Evolutionary conservation across 2,888 invertebrate species (phyloP).

Genomic region (Bedellia somnulentella): DNA sequence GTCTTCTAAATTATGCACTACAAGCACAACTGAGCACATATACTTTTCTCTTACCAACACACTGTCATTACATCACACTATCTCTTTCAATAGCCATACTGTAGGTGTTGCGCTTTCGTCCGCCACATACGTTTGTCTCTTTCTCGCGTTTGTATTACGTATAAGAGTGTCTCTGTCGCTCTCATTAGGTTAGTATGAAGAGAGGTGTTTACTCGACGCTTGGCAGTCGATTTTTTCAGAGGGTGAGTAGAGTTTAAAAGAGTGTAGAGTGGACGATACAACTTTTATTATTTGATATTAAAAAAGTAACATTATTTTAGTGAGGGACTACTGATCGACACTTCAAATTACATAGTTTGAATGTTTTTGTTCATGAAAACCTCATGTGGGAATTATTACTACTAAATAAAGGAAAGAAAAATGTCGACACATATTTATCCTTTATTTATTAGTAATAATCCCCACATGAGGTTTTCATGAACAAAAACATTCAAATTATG

Average conservation of each 20-base stretch:
- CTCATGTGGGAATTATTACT: no score
- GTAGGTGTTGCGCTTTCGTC: slow-evolving; percentile 51
- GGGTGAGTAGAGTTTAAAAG: slow-evolving; percentile 15
- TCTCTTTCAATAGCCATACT: slow-evolving; percentile 22
- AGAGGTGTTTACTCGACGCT: slow-evolving; percentile 50
- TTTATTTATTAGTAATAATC: no score
- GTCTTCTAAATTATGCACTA: slow-evolving; percentile 46
- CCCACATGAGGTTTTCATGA: no score
- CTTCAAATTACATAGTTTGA: no score
- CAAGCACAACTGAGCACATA: slow-evolving; percentile 41
- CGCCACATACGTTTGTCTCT: slow-evolving; percentile 37
- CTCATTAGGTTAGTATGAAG: slow-evolving; percentile 52
- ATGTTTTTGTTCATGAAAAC: no score
- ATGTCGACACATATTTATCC: no score
- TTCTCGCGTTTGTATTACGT: slow-evolving; percentile 12
- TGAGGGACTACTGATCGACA: no score
- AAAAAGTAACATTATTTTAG: no score
- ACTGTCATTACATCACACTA: slow-evolving; percentile 9
- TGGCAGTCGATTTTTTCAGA: slow-evolving; percentile 38
- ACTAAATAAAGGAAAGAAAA: no score
- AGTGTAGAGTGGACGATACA: neutral
- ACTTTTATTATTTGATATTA: neutral
- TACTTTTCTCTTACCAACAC: slow-evolving; percentile 20
- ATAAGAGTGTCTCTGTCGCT: slow-evolving; percentile 30
- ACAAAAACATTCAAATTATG: no score